Evolutionary conservation across 2,797 vertebrate genomes (phyloP), one percentile per base, ranked within the genome.

Genomic region (Sarcoramphus papa): DNA sequence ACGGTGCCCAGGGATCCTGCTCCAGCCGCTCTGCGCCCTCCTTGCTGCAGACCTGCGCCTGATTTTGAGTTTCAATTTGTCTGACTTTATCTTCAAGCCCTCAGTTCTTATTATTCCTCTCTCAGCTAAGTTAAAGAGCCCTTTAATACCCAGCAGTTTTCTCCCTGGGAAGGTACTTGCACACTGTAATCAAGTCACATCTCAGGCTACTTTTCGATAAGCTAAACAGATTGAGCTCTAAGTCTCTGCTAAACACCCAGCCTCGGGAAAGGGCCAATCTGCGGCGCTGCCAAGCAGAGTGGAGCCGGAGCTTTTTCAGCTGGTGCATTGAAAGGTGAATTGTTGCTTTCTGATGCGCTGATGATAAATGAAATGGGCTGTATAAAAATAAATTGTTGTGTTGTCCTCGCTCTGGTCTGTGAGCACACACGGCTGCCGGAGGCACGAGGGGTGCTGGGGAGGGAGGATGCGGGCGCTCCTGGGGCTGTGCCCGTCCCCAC

Each of bases 181-280:
- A 41, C 7, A 9, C 90, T 79, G 92, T 69, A 96, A 94, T 94
- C 96, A 80, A 96, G 91, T 79, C 92, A 89, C 95, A 96, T 94
- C 95, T 87, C 84, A 56, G 89, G 82, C 95, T 94, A 56, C 91
- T 93, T 93, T 83, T 83, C 0, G 23, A 53, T 90, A 75, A 93
- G 59, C 54, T 69, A 40, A 90, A 79, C 89, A 85, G 93, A 79
- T 91, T 74, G 93, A 92, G 91, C 82, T 43, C 67, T 33, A 11
- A 93, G 84, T 73, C 89, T 69, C 77, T 43, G n/a, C 82, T 85
- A 7, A 93, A 88, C 81, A 53, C 51, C 45, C 70, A 57, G 85
- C 72, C 85, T 51, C 31, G 1, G 86, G 92, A 93, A 92, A 95
- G 81, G 45, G 87, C 85, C 84, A 48, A 83, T 60, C n/a, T 7